Base-by-base conservation (phyloP, 1,140 invertebrate species). In the Dreissena polymorpha region DNA sequence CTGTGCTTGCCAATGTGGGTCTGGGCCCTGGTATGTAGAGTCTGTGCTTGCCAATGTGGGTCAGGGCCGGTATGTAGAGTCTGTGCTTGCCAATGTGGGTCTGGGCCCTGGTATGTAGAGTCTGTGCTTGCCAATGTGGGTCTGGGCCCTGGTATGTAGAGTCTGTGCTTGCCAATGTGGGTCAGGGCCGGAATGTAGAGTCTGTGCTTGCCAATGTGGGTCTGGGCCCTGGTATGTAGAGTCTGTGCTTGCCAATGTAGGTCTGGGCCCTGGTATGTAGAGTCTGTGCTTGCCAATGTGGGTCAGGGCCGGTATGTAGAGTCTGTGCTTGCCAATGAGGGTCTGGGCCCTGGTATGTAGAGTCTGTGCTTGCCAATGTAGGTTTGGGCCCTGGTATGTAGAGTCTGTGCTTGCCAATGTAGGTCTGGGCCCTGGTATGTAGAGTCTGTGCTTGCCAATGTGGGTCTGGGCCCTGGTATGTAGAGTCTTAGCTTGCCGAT, bases 1-100 rank as follows among this genome's bases (percentile, higher is more conserved):
- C 39, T 23, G 18, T 2, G 16, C 23, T 69, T 2, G n/a, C 23
- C 39, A 29, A 69, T 23, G 1, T 69, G 13, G 23, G 39, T 27
- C 67, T 21, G 87, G 50, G 90, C 89, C 13, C 74, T 86, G 83
- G 89, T 90, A 71, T 68, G 78, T 68, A 51, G 12, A n/a, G 57
- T 39, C 39, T 23, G 18, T 2, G 16, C 23, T 69, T 2, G n/a
- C 23, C 39, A 29, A 69, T 23, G 1, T 69, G 13, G 23, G 39
- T 27, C 67, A 86, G 87, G 50, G 90, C 89, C 13, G 83, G 89
- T 90, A 71, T 68, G 78, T 68, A 51, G 12, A n/a, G 57, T 39
- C 39, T 23, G 18, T 2, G 16, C 23, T 69, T 2, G n/a, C 23
- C 39, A 29, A 69, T 23, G 1, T 69, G 13, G 23, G 39, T 27